phyloP scores from a whole-genome alignment of 1,140 invertebrate genomes.

The Danaus plexippus region DNA sequence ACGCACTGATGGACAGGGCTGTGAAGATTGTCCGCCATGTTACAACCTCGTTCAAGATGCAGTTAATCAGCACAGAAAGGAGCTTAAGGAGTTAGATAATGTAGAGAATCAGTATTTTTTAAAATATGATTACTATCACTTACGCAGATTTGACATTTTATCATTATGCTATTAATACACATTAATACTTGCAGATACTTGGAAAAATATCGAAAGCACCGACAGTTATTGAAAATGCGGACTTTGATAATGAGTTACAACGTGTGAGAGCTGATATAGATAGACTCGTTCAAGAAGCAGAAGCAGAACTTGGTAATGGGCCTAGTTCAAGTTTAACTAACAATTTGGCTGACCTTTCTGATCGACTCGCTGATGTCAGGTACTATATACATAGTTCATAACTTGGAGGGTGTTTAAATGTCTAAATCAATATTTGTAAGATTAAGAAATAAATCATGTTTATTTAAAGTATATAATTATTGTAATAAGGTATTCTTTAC shows the following conservation, averaged over 20 bases:
- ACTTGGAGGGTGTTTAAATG: background rate
- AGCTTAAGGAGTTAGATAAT: constrained; percentile 81
- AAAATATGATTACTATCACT: background rate
- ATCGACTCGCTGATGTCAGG: constrained; percentile 77
- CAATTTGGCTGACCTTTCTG: constrained; percentile 78
- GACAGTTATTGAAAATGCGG: constrained; percentile 85
- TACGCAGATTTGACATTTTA: too few relatives aligned
- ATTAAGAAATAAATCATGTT: too few relatives aligned
- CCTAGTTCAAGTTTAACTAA: constrained; percentile 77
- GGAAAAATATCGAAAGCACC: constrained; percentile 80
- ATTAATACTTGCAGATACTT: constrained; percentile 38
- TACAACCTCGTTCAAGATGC: constrained; percentile 94
- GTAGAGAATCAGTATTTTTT: constrained; percentile 42
- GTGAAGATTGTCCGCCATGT: constrained; percentile 91
- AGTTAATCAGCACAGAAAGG: constrained; percentile 84
- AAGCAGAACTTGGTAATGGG: constrained; percentile 73
- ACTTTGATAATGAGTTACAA: constrained; percentile 84
- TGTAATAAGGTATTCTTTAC: constrained; percentile 5
- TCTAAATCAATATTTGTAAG: too few relatives aligned
- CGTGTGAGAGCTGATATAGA: constrained; percentile 82
- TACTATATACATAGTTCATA: constrained; percentile 14
- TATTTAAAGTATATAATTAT: too few relatives aligned
- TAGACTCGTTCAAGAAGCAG: constrained; percentile 80
- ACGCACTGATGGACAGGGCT: constrained; percentile 81
- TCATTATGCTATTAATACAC: too few relatives aligned